Evolutionary conservation across 2,113 vertebrate genomes (phyloP).

Genomic region (Ictalurus punctatus): DNA sequence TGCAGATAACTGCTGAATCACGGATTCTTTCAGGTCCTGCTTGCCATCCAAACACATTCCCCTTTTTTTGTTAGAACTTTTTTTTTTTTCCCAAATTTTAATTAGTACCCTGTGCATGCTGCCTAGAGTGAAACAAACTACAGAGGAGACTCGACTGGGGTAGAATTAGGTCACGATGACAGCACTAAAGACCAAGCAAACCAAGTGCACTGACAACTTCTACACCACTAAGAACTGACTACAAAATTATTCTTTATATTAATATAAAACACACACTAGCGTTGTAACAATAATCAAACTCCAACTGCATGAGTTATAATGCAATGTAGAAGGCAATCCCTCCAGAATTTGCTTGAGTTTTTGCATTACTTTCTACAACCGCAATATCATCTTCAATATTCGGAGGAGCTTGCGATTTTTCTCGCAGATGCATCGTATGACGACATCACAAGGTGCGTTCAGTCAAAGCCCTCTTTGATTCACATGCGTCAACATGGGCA

Average conservation of each 20-base stretch:
- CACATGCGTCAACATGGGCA: too few species aligned
- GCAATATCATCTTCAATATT: too few species aligned
- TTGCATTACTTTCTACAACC: too few species aligned
- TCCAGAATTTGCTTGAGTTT: background rate
- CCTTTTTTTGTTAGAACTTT: background rate
- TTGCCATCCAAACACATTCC: background rate
- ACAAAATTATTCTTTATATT: background rate
- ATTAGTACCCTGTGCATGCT: conserved; percentile 7
- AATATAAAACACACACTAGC: background rate
- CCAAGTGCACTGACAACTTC: background rate
- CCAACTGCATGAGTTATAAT: background rate
- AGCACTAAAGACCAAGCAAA: background rate
- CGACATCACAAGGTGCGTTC: too few species aligned
- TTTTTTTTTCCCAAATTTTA: background rate
- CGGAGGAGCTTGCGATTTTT: too few species aligned
- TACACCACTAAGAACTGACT: background rate
- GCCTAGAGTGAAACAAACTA: background rate
- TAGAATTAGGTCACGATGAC: conserved; percentile 9
- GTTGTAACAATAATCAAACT: background rate
- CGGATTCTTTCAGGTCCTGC: background rate
- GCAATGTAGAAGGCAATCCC: background rate
- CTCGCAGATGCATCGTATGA: too few species aligned
- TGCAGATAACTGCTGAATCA: background rate
- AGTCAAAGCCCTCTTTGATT: too few species aligned
- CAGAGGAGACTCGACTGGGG: background rate